Base-by-base conservation (phyloP, 2,113 vertebrate species). In the Carassius carassius region DNA sequence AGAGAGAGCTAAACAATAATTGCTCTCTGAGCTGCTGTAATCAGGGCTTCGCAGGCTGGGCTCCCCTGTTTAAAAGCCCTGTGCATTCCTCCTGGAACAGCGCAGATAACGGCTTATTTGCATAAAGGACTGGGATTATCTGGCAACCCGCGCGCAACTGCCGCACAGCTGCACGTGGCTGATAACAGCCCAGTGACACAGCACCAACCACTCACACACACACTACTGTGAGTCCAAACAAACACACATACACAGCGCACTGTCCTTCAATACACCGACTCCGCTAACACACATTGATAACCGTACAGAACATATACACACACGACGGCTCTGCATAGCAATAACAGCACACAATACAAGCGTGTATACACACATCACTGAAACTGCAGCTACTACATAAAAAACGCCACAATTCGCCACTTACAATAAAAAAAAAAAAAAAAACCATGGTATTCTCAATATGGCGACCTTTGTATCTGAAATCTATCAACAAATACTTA, bases 121-220 rank as follows among this genome's bases (percentile, higher is more conserved):
- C 90, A 91, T 93, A 90, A 84, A 89, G 91, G 91, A 87, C 90
- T 78, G 65, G 91, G 92, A 92, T 93, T 94, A 94, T 92, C 93
- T 94, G 93, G 92, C 92, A 91, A 92, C 90, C 92, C 90, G 89
- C 65, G 91, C 86, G 87, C 84, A 88, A 87, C 90, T 87, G 91
- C 86, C 88, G 87, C 76, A 69, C 91, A 90, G 91, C 91, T 92
- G 90, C 86, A 90, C 86, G 84, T 54, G 89, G 91, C 90, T 89
- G 93, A 94, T 92, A 93, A 92, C 88, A 51, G 74, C 87, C 84
- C 87, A 89, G 90, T 88, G 91, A 91, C 90, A 92, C 89, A 89
- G 91, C 93, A 89, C 86, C 86, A 89, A 84, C 21, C 91, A 92
- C 90, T 75, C 82, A 72, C 63, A 73, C 65, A 79, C 85, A 82